Percentiles rank a stretch among this genome's conserved stretches.
These are phyloP conservation scores for Drosophila anomalipes DNA, from an alignment of 2,888 invertebrate species.

Conservation along the genomic window DNA sequence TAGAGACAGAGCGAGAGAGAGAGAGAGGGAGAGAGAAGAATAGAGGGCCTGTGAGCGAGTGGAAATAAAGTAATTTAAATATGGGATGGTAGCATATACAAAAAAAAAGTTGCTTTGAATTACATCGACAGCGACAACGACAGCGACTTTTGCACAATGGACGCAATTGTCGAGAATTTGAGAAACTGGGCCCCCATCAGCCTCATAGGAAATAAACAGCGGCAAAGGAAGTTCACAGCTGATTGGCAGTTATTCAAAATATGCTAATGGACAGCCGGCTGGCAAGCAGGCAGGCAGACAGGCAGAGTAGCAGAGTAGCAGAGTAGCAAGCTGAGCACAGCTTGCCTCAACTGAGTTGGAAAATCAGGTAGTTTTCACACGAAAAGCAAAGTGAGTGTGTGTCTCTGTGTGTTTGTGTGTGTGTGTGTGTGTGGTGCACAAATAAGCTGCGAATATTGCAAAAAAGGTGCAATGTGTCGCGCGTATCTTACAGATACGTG, in stretches of 20 bases:
- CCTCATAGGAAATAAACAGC: conserved; percentile 33
- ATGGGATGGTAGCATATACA: conserved; percentile 54
- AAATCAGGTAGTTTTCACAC: conserved; percentile 78
- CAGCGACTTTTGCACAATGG: conserved; percentile 64
- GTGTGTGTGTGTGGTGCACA: neutral
- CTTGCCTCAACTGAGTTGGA: conserved; percentile 57
- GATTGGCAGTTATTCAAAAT: conserved; percentile 72
- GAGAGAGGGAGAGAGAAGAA: too few species aligned
- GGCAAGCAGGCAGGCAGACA: neutral
- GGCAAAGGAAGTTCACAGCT: conserved; percentile 60
- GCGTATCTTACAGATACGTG: conserved; percentile 57
- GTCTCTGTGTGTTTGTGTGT: neutral
- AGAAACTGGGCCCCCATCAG: conserved; percentile 17
- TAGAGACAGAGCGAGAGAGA: neutral
- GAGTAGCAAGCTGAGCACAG: conserved; percentile 13
- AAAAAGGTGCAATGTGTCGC: conserved; percentile 50
- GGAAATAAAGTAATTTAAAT: conserved; percentile 79
- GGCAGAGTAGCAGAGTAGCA: neutral
- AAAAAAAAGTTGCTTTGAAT: conserved; percentile 57
- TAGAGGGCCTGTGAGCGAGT: conserved; percentile 46
- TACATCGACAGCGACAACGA: conserved; percentile 20
- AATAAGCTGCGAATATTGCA: conserved; percentile 24
- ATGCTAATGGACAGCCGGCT: conserved; percentile 47
- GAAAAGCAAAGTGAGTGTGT: conserved; percentile 31
- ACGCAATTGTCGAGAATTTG: conserved; percentile 62